These are phyloP conservation scores for Pithys albifrons DNA, from an alignment of 2,113 vertebrate genomes.

Conservation along the genomic window DNA sequence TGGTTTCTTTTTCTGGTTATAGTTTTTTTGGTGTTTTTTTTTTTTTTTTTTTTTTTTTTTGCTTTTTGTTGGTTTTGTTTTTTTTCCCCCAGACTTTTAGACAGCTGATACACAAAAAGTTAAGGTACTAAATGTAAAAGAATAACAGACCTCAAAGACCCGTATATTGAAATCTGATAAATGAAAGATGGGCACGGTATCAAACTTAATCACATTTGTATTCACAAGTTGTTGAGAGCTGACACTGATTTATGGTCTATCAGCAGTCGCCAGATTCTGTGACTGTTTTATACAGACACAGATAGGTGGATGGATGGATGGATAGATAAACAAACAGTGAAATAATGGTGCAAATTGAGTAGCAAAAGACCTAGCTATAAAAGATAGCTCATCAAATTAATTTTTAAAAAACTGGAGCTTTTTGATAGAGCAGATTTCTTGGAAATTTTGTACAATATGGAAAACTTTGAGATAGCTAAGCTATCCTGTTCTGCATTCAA, in stretches of 20 bases:
- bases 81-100: neutral
- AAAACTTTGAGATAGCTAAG: neutral
- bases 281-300: constrained; percentile 53
- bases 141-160: constrained; percentile 21
- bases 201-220: constrained; percentile 75
- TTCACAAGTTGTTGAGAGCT: constrained; percentile 66
- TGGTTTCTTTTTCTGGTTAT: neutral
- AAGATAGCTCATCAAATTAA: constrained; percentile 27
- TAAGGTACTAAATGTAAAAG: constrained; percentile 26
- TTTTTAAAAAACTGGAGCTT: constrained; percentile 27
- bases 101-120: neutral
- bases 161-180: constrained; percentile 59
- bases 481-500: neutral
- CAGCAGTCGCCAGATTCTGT: constrained; percentile 69
- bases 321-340: constrained; percentile 63
- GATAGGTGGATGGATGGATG: constrained; percentile 10
- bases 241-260: constrained; percentile 72
- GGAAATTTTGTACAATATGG: neutral
- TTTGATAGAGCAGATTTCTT: neutral
- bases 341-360: constrained; percentile 62
- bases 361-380: constrained; percentile 47
- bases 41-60: neutral
- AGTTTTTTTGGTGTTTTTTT: too few species aligned
- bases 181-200: constrained; percentile 55
- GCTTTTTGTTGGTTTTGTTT: too few species aligned